Evolutionary conservation across 2,888 invertebrate genomes (phyloP), one percentile per base, ranked within the genome.

Genomic region (Melipona bicolor): DNA sequence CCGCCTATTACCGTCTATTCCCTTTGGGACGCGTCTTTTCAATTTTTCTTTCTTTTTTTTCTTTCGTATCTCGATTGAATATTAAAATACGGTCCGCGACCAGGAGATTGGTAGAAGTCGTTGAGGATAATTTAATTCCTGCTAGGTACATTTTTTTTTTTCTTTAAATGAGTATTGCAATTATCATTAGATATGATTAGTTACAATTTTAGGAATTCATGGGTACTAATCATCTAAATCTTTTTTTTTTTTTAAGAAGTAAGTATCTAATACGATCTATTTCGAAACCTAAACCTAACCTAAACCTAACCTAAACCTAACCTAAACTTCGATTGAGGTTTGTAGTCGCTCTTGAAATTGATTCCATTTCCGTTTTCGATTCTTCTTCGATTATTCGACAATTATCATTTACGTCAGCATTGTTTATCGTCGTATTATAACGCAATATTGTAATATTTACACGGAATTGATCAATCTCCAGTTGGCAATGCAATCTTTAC

Each of bases 341-440:
- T 43, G 43, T 43, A 2, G 43, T 43, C 9, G 9, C 9, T 43
- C 43, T 43, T 36, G 36, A 36, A 36, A 36, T 36, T 36, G 36
- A 36, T 36, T 36, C 1, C 36, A 36, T 36, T 36, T 36, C 36
- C 1, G 36, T 36, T 43, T 9, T 43, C 9, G 1, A 43, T 43
- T n/a, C 15, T 32, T 36, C 54, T 36, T 19, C 56, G 24, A 72
- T 72, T 61, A 49, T 49, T 6, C 21, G 50, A 13, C n/a, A n/a
- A 73, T 73, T 62, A 32, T 73, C 27, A 9, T 62, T 73, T 73
- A 49, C 72, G 62, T 73, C 72, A 73, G 27, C 72, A 50, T 4
- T 49, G 15, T 73, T 62, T 50, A 50, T 50, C 49, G n/a, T 32
- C 21, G 15, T 21, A 27, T 27, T 27, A 1, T 1, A 27, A 27